Base-by-base conservation (phyloP, 2,113 vertebrate genomes). In the Mustela lutreola region DNA sequence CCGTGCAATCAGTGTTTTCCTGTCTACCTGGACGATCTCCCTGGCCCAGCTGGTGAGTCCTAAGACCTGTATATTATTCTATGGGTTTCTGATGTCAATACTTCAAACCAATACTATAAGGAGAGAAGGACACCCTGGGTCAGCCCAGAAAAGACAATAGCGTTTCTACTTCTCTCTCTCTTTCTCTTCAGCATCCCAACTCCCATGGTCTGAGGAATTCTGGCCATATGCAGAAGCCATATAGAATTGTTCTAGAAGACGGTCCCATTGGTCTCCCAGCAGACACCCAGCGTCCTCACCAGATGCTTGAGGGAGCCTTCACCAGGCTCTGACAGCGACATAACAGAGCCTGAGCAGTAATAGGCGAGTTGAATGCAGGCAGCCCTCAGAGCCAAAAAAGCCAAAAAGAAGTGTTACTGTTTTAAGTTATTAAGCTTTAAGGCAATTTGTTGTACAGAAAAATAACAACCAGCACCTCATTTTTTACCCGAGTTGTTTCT, bases 361-460 rank as follows among this genome's bases (percentile, higher is more conserved):
- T 7, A 45, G 31, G 12, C 36, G 14, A 10, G 4, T 12, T 31
- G 31, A 93, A 65, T 24, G 4, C 65, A 92, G 62, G 70, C 24
- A 86, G 53, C 36, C 24, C 67, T 70, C 36, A 67, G 45, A 53
- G 63, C 18, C 84, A 31, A 14, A 56, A 65, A n/a, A 42, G 16
- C 45, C 16, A 7, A 86, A 92, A 92, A 75, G 22, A 92, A 75
- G 22, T 89, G 12, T 45, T 75, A 36, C 42, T 56, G 21, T 78
- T 71, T 92, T 22, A 88, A 96, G n/a, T 65, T 39, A 39, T 39
- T 76, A 89, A 56, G 22, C 45, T 93, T 83, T 63, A 88, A 48
- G n/a, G 16, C 75, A 53, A 83, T 82, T 36, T 88, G 22, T 78
- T 93, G 58, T 45, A 93, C 1, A 48, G n/a, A 36, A 39, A 89